Evolutionary conservation across 2,113 vertebrate genomes (phyloP), one percentile per base, ranked within the genome.

Genomic region (Lasiurus borealis): DNA sequence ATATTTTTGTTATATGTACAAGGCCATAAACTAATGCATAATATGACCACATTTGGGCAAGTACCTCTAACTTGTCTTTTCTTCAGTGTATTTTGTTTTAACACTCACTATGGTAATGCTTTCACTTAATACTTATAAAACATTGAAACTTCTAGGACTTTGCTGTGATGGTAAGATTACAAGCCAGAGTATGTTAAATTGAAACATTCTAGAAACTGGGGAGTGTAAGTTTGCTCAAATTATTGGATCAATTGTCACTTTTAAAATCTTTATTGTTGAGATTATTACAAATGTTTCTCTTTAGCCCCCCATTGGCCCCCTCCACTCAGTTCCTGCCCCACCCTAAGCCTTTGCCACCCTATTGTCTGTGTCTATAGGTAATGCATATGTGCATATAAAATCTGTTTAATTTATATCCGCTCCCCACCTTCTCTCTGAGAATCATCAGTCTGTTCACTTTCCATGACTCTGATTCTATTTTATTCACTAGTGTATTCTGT

Each of bases 91-190:
- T 92, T 71, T 91, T 88, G 82, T 91, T 88, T 7, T 82, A 92
- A 84, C 19, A 82, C 25, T 88, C n/a, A 44, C 13, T 94, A 52
- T 48, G 29, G 88, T 72, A 87, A 87, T 64, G 21, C 23, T 36
- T 83, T 94, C 59, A 96, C 16, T 92, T 92, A 59, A 72, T 95
- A n/a, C 34, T 93, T 92, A 71, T 34, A 85, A 95, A 95, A 76
- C 77, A 92, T 46, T 82, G 62, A 86, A 78, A 85, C 88, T 88
- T 94, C 78, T 90, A 85, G 73, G 48, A 91, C 44, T 88, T 95
- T 83, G 21, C 31, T 93, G 52, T 81, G 76, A 93, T 95, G 76
- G 91, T 93, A 52, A 66, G 18, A 62, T 40, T 92, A 92, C 3
- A 87, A 27, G 34, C 12, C 72, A 86, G 57, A 72, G 16, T 57